Evolutionary conservation across 2,113 vertebrate genomes (phyloP), one percentile per base, ranked within the genome.

Genomic region (Noturus placidus): DNA sequence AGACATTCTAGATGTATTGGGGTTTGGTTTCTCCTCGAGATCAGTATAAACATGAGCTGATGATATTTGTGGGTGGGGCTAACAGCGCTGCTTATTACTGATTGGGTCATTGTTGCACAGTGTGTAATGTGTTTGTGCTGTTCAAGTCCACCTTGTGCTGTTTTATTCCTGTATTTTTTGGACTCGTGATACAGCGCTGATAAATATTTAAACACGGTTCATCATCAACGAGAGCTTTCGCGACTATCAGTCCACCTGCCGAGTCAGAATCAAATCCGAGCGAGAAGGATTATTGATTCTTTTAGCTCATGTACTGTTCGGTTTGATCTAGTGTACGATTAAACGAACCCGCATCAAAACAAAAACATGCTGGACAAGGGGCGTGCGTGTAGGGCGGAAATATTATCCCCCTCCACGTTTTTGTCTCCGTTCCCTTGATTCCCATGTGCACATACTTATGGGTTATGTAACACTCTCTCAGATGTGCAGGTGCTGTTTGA

Each of bases 381-480:
- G 56, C 14, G 13, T 56, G 56, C 14, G 13, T 56, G 15, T 0
- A 19, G 17, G 56, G 56, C 17, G 19, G 56, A 20, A 59, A 61
- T n/a, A n/a, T n/a, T n/a, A n/a, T n/a, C n/a, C n/a, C 4, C 38
- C 46, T 50, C 46, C 46, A 6, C 13, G 38, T 76, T 76, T 76
- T 76, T 76, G 35, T 25, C 74, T 14, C 74, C 13, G 46, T 52
- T 78, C 77, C 77, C 27, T 56, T 33, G 30, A 20, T 19, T 33
- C 52, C 30, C 33, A 3, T 22, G 15, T 59, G n/a, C 19, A 5
- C 10, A 38, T 42, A 61, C 56, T 82, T 38, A 61, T 82, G 57
- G 20, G 33, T 82, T 82, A 63, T 82, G 80, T 63, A 82, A 82
- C 63, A 63, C 80, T 38, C 67, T 74, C 65, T 84, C 61, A 54